Evolutionary conservation across 2,888 invertebrate species (phyloP), one percentile per base, ranked within the genome.

Genomic region (Pegoplata infirma): DNA sequence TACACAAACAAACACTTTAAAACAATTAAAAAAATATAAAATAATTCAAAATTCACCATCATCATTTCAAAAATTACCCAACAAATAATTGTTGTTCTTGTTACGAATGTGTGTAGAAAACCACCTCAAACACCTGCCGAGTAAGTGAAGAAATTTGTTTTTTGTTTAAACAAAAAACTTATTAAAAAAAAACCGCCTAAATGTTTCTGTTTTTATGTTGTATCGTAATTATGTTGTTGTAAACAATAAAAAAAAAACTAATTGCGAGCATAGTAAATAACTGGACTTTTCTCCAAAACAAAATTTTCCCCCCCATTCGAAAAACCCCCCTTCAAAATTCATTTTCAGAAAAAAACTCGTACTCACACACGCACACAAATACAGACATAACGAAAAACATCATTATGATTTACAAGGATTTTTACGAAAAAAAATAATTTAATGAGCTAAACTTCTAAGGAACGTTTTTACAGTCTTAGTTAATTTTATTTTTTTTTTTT

Each of bases 51-150:
- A 77, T 66, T 75, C 68, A 69, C 66, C 59, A 72, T 76, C 83
- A 79, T 75, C 79, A 79, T 68, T 63, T 36, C 63, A 46, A 55
- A n/a, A 28, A 55, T 74, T 72, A 76, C 69, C 61, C 16, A 25
- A 49, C 25, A 47, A 47, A 74, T 67, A 72, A 72, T 67, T 55
- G 10, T 76, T 76, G 68, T 75, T 40, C 36, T 40, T 68, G 68
- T 68, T 73, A 59, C 86, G 80, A 76, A 85, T 86, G 71, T 71
- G 79, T 79, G 84, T 86, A 88, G 88, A 88, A 88, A 88, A 88
- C 86, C 87, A 87, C 88, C 88, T 88, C 88, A 88, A 85, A 88
- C 88, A 88, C 88, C 88, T 88, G 88, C 88, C 88, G 88, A 88
- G 88, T 88, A 88, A 88, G 88, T 88, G 82, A 82, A 85, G 83